These are phyloP conservation scores for Drosophila murphyi DNA, from an alignment of 1,140 invertebrate genomes.

Conservation along the genomic window DNA sequence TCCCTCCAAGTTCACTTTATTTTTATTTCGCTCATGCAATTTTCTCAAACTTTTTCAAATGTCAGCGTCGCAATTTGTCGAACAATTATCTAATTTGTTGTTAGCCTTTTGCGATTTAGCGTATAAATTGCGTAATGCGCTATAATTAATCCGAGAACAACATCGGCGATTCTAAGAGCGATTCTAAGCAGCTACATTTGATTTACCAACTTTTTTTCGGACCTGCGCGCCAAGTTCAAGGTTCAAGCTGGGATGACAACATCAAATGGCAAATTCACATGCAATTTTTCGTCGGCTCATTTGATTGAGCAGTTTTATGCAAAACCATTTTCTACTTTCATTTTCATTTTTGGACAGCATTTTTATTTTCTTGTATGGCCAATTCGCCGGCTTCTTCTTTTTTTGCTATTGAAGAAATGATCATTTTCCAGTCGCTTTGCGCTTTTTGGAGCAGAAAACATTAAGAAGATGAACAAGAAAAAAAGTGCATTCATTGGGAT, in stretches of 20 bases:
- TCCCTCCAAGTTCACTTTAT: conserved; percentile 12
- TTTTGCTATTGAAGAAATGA: conserved; percentile 39
- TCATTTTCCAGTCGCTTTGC: conserved; percentile 75
- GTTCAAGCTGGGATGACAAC: conserved; percentile 38
- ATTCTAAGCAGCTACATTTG: conserved; percentile 36
- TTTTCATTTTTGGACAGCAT: conserved; percentile 53
- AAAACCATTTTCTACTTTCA: conserved; percentile 51
- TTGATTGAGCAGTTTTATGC: conserved; percentile 19
- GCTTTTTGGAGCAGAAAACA: conserved; percentile 81
- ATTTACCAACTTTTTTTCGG: conserved; percentile 49
- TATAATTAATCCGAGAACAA: conserved; percentile 66
- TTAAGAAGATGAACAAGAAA: conserved; percentile 49
- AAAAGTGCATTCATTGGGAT: conserved; percentile 33
- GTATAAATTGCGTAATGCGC: conserved; percentile 52
- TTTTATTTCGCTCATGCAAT: conserved; percentile 27
- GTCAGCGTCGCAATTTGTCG: conserved; percentile 65
- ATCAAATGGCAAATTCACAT: conserved; percentile 61
- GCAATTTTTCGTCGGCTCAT: conserved; percentile 42
- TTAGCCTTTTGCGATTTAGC: conserved; percentile 17
- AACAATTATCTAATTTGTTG: conserved; percentile 71
- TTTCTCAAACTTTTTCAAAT: conserved; percentile 58
- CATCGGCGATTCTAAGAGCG: conserved; percentile 3
- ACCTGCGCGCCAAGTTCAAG: conserved; percentile 65
- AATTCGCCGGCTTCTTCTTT: conserved; percentile 7
- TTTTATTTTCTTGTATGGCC: conserved; percentile 47